These are phyloP conservation scores for Nymphalis urticae DNA, from an alignment of 2,888 invertebrate genomes.

Conservation along the genomic window DNA sequence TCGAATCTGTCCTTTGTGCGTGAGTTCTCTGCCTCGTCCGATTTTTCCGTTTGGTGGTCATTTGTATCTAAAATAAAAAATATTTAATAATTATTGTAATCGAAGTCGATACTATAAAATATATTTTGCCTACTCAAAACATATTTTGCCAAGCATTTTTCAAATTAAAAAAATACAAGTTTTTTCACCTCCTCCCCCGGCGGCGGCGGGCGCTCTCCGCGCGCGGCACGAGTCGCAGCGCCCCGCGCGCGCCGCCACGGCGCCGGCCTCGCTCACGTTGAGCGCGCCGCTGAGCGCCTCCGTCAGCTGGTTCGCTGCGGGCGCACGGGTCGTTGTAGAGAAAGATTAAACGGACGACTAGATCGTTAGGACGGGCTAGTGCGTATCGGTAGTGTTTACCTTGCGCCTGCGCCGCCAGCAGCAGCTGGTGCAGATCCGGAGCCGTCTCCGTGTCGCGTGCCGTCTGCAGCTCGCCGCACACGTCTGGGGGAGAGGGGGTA, in stretches of 20 bases:
- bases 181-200: too few species aligned
- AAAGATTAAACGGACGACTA: too few species aligned
- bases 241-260: conserved; percentile 53
- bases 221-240: conserved; percentile 55
- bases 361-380: too few species aligned
- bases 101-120: too few species aligned
- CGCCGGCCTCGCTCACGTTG: conserved; percentile 52
- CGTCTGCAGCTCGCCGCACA: conserved; percentile 40
- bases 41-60: conserved; percentile 11
- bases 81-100: too few species aligned
- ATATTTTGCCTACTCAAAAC: neutral
- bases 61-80: conserved; percentile 9
- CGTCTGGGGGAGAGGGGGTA: conserved; percentile 32
- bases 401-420: conserved; percentile 72
- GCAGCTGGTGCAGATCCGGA: conserved; percentile 62
- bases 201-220: conserved; percentile 9
- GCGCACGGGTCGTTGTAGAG: too few species aligned
- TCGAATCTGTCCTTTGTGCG: conserved; percentile 34
- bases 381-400: conserved; percentile 46
- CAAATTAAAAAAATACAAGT: too few species aligned
- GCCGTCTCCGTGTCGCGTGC: conserved; percentile 31
- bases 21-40: conserved; percentile 10
- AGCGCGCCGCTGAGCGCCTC: conserved; percentile 58
- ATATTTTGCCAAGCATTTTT: too few species aligned
- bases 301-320: conserved; percentile 61